phyloP scores from a whole-genome alignment of 1,140 invertebrate species.

The Helicorthomorpha holstii region DNA sequence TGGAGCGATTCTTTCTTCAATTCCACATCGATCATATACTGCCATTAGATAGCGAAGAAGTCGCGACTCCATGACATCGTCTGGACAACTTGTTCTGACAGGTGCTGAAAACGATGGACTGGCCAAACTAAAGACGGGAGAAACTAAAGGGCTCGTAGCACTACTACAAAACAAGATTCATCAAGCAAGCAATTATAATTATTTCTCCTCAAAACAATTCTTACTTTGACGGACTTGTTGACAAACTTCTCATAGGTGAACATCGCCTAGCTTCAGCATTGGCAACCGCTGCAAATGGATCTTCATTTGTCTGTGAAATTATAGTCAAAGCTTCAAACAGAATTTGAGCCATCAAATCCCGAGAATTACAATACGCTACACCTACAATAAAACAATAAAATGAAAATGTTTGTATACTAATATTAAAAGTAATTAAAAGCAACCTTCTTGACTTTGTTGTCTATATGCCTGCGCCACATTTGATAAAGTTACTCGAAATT shows the following conservation, averaged over 20 bases:
- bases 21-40: conserved; percentile 22
- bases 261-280: background rate
- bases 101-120: background rate
- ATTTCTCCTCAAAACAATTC: background rate
- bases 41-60: conserved; percentile 25
- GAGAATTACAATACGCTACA: conserved; percentile 1
- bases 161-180: conserved; percentile 24
- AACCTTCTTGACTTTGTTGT: no score
- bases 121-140: background rate
- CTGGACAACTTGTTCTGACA: conserved; percentile 12
- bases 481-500: no score
- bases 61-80: conserved; percentile 19
- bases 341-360: background rate
- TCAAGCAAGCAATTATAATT: conserved; percentile 36
- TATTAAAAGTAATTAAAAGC: no score
- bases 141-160: conserved; percentile 5
- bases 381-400: no score
- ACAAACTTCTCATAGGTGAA: background rate
- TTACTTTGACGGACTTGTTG: conserved; percentile 1
- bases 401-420: no score
- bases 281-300: background rate
- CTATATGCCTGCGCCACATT: no score
- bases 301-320: background rate
- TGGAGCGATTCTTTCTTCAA: conserved; percentile 30
- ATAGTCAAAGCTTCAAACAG: background rate